Evolutionary conservation across 2,888 invertebrate species (phyloP), one percentile per base, ranked within the genome.

Genomic region (Minunthozetes semirufus): DNA sequence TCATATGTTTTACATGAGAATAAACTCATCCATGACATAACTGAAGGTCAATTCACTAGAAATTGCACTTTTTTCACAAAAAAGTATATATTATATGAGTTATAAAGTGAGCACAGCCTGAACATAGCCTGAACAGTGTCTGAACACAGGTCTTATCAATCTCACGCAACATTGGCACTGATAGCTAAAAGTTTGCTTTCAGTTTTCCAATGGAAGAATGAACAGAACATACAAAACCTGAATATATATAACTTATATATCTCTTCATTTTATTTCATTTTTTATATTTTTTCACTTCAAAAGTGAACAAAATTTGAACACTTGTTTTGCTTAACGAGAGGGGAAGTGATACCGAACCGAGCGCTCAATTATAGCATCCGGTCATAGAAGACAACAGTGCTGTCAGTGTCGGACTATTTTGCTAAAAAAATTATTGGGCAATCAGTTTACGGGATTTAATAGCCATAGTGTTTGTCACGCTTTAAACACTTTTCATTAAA

Each of bases 1-100:
- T n/a, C 63, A 63, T 63, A 63, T 63, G 63, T 63, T 63, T 63
- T 63, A 63, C 63, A 63, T 63, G 63, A 63, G 33, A 63, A 63
- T 33, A 63, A 63, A 63, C 63, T 63, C 63, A 63, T 63, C 63
- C 63, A 63, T 63, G 63, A 63, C 63, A 63, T 63, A 63, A 13
- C 17, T n/a, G 63, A 63, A 63, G 63, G 63, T 63, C 63, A 63
- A 63, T 63, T 17, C 11, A 22, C 11, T 5, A 33, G 33, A 63
- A 33, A 22, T 8, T 6, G 6, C 9, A 22, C 33, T 29, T 19
- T 33, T 19, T 63, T 27, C 22, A 13, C 8, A 33, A 63, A 33
- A 63, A 33, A 6, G 11, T 27, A 33, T 63, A 33, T n/a, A 63
- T 6, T 63, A 63, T 56, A 25, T 19, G 22, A 56, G 13, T 22